Evolutionary conservation across 2,113 vertebrate species (phyloP).

Genomic region (Colinus virginianus): DNA sequence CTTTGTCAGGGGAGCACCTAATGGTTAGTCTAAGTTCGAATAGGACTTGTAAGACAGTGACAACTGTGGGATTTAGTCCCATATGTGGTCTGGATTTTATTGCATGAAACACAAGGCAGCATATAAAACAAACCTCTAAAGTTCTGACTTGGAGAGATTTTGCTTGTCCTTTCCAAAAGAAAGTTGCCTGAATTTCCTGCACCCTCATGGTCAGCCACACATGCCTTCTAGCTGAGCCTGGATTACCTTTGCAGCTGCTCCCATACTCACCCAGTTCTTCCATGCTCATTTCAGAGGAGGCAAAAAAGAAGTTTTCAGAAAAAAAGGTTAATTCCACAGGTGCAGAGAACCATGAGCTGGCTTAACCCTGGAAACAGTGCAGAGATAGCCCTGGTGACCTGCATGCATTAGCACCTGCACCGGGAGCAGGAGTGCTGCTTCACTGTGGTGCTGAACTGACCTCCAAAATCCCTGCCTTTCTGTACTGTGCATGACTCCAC

Average conservation of each 20-base stretch:
- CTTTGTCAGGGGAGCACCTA: neutral
- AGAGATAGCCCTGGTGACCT: neutral
- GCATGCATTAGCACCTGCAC: neutral
- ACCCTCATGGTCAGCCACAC: neutral
- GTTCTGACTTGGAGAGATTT: neutral
- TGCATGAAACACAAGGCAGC: neutral
- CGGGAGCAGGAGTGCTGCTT: neutral
- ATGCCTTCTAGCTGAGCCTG: neutral
- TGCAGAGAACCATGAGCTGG: neutral
- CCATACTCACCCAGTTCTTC: neutral
- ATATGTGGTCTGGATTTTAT: neutral
- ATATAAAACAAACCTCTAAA: neutral
- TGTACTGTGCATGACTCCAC: neutral
- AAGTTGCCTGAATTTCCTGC: neutral
- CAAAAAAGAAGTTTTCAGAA: neutral
- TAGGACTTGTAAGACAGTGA: neutral
- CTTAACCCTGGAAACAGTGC: neutral
- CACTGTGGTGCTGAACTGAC: rapidly evolving
- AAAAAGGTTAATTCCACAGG: neutral
- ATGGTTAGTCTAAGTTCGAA: neutral
- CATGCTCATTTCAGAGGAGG: neutral
- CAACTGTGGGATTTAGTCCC: neutral
- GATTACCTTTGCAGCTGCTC: neutral
- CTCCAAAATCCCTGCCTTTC: neutral
- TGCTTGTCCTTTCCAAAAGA: neutral